Evolutionary conservation across 2,888 invertebrate genomes (phyloP).

Genomic region (Crepidodera aurea): DNA sequence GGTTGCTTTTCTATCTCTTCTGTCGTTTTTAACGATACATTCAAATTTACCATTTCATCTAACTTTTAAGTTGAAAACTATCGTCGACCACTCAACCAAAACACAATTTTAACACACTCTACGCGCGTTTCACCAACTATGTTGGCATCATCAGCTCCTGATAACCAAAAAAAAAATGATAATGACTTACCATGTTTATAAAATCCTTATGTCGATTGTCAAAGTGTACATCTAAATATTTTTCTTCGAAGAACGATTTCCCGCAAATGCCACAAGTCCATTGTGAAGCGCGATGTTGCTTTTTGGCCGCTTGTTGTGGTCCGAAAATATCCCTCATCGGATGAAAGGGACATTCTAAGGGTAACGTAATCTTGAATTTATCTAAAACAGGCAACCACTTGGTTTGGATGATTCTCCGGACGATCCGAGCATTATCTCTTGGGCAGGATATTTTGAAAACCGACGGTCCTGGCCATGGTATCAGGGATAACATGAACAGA

Average conservation of each 20-base stretch:
- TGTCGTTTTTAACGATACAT: no score
- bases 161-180: no score
- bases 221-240: slow-evolving; percentile 86
- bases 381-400: slow-evolving; percentile 92
- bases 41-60: no score
- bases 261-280: slow-evolving; percentile 93
- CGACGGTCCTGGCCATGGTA: slow-evolving; percentile 89
- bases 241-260: slow-evolving; percentile 90
- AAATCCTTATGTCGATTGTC: slow-evolving; percentile 86
- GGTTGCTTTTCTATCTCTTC: no score
- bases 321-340: slow-evolving; percentile 87
- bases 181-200: slow-evolving; percentile 80
- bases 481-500: slow-evolving; percentile 81
- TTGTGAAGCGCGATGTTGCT: slow-evolving; percentile 84
- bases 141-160: no score
- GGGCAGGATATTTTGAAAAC: slow-evolving; percentile 88
- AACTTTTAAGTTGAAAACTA: no score
- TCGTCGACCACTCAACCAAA: no score
- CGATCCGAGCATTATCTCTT: slow-evolving; percentile 87
- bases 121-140: no score
- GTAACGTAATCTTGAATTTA: slow-evolving; percentile 82
- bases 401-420: slow-evolving; percentile 86
- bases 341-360: slow-evolving; percentile 90
- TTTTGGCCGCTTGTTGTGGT: slow-evolving; percentile 85
- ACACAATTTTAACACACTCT: no score